phyloP scores from a whole-genome alignment of 2,888 invertebrate species.

The Erpobdella octoculata region DNA sequence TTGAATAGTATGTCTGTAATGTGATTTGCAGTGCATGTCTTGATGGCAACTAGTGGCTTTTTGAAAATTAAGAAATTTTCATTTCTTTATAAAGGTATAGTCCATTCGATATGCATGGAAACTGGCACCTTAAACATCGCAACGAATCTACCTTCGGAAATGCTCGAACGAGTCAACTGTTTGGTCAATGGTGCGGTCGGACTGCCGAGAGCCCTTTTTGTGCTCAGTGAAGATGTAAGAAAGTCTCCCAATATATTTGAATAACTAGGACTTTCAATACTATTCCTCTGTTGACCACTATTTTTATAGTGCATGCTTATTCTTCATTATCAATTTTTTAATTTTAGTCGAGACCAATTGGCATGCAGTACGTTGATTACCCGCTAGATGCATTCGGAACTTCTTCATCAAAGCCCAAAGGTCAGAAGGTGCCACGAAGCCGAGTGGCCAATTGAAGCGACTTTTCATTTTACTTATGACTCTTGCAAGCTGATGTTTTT shows the following conservation, averaged over 20 bases:
- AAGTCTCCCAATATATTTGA: neutral
- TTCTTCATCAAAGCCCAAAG: neutral
- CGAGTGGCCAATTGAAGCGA: too few species aligned
- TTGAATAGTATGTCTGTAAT: neutral
- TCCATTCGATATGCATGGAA: neutral
- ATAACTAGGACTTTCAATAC: neutral
- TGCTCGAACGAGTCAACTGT: neutral
- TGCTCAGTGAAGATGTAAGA: neutral
- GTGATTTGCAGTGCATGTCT: neutral
- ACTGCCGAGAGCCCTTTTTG: neutral
- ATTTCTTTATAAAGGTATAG: neutral
- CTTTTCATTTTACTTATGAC: too few species aligned
- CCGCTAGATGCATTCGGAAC: neutral
- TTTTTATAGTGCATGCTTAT: neutral
- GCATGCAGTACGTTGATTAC: conserved; percentile 12
- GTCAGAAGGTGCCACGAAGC: neutral
- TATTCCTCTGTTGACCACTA: neutral
- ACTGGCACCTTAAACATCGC: neutral
- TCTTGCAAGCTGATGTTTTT: too few species aligned
- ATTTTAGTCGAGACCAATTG: neutral
- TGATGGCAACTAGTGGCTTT: neutral
- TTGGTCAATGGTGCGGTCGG: neutral
- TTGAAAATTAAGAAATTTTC: neutral
- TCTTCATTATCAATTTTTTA: neutral
- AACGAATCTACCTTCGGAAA: neutral